Conservation (phyloP, 2,888 invertebrate species). For the Troilus luridus region DNA sequence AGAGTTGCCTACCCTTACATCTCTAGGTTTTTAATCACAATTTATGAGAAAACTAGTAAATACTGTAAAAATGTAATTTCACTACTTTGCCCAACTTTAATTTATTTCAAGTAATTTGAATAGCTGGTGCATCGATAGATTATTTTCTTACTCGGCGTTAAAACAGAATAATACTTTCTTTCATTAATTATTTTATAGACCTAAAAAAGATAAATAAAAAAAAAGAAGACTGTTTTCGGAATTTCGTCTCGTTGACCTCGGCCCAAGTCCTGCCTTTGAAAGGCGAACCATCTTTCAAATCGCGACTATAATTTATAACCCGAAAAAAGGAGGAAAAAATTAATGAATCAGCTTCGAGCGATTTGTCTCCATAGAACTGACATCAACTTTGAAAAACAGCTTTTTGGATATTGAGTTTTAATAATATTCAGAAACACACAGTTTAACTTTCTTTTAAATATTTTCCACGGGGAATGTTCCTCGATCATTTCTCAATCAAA, state of each 20-base stretch:
- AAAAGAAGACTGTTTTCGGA: background rate
- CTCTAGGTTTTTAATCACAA: too few species aligned
- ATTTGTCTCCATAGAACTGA: slow-evolving; percentile 21
- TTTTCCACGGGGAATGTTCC: background rate
- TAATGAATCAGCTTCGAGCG: slow-evolving; percentile 29
- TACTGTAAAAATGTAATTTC: background rate
- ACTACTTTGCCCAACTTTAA: background rate
- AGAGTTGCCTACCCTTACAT: too few species aligned
- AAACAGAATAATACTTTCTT: background rate
- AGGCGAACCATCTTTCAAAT: slow-evolving; percentile 6
- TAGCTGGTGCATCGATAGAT: background rate
- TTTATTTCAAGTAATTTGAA: background rate
- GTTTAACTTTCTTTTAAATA: background rate
- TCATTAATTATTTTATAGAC: background rate
- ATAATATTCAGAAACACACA: slow-evolving; percentile 18
- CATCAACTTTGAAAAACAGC: slow-evolving; percentile 16
- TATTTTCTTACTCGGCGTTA: background rate
- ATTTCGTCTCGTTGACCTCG: background rate
- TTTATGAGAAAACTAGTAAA: background rate
- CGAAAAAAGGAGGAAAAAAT: background rate
- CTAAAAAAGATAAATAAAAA: background rate
- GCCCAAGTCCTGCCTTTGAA: slow-evolving; percentile 6
- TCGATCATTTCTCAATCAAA: background rate
- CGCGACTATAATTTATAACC: background rate
- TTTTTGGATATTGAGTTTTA: slow-evolving; percentile 29